These are phyloP conservation scores for Urocitellus parryii DNA, from an alignment of 2,113 vertebrate genomes.

Conservation along the genomic window DNA sequence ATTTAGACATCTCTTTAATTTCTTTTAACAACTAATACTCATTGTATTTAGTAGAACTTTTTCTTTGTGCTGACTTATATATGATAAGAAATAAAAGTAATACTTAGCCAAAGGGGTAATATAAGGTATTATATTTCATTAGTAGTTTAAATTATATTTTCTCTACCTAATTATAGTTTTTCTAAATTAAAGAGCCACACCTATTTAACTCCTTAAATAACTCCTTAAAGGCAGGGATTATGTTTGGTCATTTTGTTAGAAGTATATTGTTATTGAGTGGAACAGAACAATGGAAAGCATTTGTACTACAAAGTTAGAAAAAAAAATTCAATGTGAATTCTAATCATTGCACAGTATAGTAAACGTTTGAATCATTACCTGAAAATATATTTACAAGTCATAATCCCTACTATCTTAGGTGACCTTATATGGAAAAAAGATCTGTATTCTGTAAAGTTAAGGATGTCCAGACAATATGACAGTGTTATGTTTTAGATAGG, in stretches of 20 bases:
- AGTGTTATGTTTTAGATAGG: neutral
- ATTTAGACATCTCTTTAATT: neutral
- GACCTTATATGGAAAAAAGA: constrained; percentile 28
- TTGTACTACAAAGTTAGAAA: neutral
- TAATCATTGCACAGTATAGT: neutral
- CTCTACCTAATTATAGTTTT: neutral
- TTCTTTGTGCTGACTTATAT: constrained; percentile 2
- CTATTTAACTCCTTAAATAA: neutral
- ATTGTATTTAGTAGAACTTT: neutral
- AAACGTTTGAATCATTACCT: neutral
- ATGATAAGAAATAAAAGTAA: neutral
- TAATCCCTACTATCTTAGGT: neutral
- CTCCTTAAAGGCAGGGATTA: neutral
- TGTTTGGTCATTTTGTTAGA: neutral
- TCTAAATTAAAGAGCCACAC: neutral
- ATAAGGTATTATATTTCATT: neutral
- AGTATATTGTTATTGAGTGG: neutral
- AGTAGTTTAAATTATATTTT: neutral
- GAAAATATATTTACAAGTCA: neutral
- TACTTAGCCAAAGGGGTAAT: neutral
- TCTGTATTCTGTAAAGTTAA: constrained; percentile 1
- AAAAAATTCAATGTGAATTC: neutral
- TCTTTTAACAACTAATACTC: neutral
- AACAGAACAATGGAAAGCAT: neutral
- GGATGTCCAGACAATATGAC: neutral